These are phyloP conservation scores for Odontophorus gujanensis DNA, from an alignment of 2,113 vertebrate genomes.

Conservation along the genomic window DNA sequence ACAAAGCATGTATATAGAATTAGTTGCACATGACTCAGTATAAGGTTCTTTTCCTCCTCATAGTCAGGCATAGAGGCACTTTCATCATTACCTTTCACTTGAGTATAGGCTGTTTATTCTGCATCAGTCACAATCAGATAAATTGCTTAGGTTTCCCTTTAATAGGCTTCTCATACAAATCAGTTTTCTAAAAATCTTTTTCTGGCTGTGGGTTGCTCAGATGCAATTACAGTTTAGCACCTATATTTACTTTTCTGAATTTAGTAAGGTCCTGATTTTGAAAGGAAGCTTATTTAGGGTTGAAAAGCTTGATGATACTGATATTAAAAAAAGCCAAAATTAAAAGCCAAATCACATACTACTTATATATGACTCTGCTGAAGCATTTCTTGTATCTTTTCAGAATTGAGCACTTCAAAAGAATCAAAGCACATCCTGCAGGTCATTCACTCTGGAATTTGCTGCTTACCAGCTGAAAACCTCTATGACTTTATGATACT, in stretches of 20 bases:
- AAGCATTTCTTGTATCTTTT: background rate
- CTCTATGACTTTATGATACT: background rate
- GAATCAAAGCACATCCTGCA: background rate
- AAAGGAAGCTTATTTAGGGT: background rate
- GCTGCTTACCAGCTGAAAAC: background rate
- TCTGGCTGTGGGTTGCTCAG: background rate
- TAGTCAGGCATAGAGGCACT: background rate
- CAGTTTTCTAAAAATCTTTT: background rate
- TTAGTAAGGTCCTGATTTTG: background rate
- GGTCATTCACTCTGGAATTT: background rate
- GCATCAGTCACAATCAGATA: slow-evolving; percentile 26
- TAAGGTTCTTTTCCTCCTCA: background rate
- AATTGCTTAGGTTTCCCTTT: background rate
- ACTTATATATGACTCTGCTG: background rate
- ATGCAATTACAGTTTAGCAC: background rate
- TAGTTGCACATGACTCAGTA: background rate
- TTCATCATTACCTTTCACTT: background rate
- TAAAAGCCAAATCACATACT: background rate
- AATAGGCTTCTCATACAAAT: background rate
- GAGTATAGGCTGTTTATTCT: background rate
- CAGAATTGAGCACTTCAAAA: background rate
- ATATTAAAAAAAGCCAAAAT: background rate
- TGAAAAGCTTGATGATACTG: background rate
- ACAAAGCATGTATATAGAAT: background rate
- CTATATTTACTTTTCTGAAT: slow-evolving; percentile 4